Percentiles rank a stretch among this genome's conserved stretches.
These are phyloP conservation scores for Orestias chungarensis DNA, from an alignment of 2,797 vertebrate species.

Conservation along the genomic window DNA sequence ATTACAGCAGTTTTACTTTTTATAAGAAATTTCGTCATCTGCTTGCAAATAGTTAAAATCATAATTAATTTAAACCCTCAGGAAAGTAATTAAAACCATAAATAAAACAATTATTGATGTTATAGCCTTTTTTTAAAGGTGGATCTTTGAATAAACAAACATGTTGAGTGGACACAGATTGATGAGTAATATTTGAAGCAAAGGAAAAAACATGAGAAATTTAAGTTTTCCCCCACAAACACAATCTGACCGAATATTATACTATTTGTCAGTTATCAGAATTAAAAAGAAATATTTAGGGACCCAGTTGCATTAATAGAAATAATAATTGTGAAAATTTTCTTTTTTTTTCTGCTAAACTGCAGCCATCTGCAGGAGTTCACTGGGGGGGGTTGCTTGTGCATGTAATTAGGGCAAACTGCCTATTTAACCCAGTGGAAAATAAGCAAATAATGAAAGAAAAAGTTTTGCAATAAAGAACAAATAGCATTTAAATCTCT, in stretches of 20 bases:
- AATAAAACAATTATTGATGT: too few species aligned
- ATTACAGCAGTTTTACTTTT: not conserved
- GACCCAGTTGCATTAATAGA: too few species aligned
- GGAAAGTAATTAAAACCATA: not conserved
- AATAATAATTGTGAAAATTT: too few species aligned
- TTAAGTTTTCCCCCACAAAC: not conserved
- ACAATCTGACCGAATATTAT: not conserved
- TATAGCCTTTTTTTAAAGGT: too few species aligned
- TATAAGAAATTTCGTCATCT: too few species aligned
- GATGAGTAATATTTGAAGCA: not conserved
- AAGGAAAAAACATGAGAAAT: not conserved
- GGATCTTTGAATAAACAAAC: too few species aligned
- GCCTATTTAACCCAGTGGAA: not conserved
- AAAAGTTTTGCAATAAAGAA: not conserved
- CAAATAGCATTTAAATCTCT: not conserved
- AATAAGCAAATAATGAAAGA: not conserved
- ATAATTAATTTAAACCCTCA: not conserved
- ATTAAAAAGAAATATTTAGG: not conserved
- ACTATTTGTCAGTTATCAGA: not conserved
- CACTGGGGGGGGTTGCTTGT: not conserved
- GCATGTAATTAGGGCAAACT: not conserved
- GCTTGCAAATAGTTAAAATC: not conserved
- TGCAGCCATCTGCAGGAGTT: not conserved
- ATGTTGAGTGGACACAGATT: not conserved
- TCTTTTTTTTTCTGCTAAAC: too few species aligned